A percentile compares a stretch with the other conserved stretches of the same genome.
Evolutionary conservation across 2,888 invertebrate species (phyloP).

Genomic region (Crocallis elinguaria): DNA sequence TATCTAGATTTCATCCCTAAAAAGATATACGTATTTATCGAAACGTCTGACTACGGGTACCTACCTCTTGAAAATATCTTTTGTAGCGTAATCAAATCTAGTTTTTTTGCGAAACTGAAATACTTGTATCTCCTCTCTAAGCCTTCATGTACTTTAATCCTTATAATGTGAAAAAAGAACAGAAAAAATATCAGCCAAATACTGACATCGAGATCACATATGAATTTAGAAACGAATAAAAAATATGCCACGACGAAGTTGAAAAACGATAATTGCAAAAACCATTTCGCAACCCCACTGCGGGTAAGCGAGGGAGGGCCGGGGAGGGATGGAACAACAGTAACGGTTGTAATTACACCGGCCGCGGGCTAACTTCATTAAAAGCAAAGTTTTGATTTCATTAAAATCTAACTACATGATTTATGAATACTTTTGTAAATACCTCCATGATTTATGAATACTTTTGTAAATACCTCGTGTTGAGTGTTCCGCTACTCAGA

Average conservation of each 20-base stretch:
- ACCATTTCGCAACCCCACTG: conserved; percentile 6
- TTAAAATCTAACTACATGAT: conserved; percentile 28
- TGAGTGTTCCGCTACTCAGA: too few species aligned
- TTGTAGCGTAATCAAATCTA: too few species aligned
- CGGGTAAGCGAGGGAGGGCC: not conserved
- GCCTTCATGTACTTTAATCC: too few species aligned
- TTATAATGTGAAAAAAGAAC: too few species aligned
- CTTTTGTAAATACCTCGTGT: too few species aligned
- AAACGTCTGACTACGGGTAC: too few species aligned
- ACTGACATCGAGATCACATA: not conserved
- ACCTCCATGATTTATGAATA: too few species aligned
- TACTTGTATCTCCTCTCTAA: too few species aligned
- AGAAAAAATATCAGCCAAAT: not conserved
- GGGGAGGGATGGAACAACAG: not conserved
- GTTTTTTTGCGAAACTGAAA: too few species aligned
- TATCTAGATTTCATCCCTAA: too few species aligned
- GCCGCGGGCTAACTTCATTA: conserved; percentile 23
- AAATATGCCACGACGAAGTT: not conserved
- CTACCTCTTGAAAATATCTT: too few species aligned
- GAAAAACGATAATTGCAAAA: conserved; percentile 20
- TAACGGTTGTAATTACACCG: conserved; percentile 2
- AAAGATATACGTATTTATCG: too few species aligned
- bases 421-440: conserved; percentile 19
- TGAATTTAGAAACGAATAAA: not conserved
- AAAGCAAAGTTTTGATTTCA: conserved; percentile 32